phyloP scores from a whole-genome alignment of 1,140 invertebrate species.

The Lepidurus couesii region DNA sequence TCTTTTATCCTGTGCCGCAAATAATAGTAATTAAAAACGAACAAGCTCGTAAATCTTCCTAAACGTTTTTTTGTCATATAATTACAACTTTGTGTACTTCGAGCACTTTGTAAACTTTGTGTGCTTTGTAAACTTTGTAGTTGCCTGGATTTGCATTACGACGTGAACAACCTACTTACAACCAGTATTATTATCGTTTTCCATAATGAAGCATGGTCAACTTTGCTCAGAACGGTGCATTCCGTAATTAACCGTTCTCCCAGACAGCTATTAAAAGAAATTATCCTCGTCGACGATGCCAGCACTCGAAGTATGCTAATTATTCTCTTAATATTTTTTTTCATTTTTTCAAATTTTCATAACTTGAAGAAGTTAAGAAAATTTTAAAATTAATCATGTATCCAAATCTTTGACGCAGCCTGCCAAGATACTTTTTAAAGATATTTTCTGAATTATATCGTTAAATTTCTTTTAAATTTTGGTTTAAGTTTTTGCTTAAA shows the following conservation, averaged over 20 bases:
- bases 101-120: conserved; percentile 17
- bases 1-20: neutral
- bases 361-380: conserved; percentile 26
- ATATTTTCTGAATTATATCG: neutral
- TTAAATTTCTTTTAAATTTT: too few species aligned
- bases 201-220: conserved; percentile 91
- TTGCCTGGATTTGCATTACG: conserved; percentile 52
- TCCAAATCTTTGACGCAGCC: too few species aligned
- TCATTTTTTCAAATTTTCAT: conserved; percentile 27
- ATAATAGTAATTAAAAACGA: neutral
- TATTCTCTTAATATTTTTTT: conserved; percentile 27
- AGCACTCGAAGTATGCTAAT: conserved; percentile 64
- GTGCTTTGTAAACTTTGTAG: too few species aligned
- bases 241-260: conserved; percentile 80
- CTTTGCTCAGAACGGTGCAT: conserved; percentile 75
- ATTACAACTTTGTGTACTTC: conserved; percentile 26
- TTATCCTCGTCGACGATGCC: conserved; percentile 90
- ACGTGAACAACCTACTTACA: conserved; percentile 54
- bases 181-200: conserved; percentile 83
- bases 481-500: too few species aligned
- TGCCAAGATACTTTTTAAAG: neutral
- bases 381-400: neutral
- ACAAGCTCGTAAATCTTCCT: too few species aligned
- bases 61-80: neutral
- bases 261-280: conserved; percentile 66